Base-by-base conservation (phyloP, 2,113 vertebrate species). In the Neodontobutis hainanensis region DNA sequence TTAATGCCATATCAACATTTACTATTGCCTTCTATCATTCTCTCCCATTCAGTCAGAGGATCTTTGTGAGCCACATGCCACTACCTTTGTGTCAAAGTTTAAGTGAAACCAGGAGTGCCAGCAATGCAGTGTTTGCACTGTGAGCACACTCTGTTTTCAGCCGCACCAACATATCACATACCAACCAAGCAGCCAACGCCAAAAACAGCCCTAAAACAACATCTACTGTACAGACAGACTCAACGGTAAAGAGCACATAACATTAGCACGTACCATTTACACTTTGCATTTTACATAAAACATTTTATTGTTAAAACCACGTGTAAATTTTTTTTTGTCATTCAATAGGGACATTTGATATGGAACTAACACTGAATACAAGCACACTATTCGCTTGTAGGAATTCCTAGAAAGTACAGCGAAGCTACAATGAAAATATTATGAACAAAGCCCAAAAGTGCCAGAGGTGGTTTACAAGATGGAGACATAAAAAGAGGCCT, bases 31-130 rank as follows among this genome's bases (percentile, higher is more conserved):
- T 32, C 45, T 45, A 14, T 45, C 66, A 61, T 38, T 71, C 45
- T 50, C 46, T 53, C 51, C 50, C 64, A 58, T 38, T 72, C 49
- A 81, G 61, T 76, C 73, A 64, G 79, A 78, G 73, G 70, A 81
- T 75, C 68, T 85, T 67, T 79, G 70, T 70, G 82, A 83, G 85
- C 86, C 84, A 83, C 88, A 92, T 89, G 85, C 90, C 86, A 85
- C 61, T 85, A 87, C 86, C 77, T 91, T 90, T 89, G 89, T 92
- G 90, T 91, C 83, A 89, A 88, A 91, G 87, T 91, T 90, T 89
- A 91, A 87, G 80, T 89, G 85, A 87, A 88, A 91, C 81, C 88
- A 90, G 89, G 84, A 91, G 83, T 75, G 79, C 74, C 83, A 87
- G 85, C 84, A 79, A 59, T 71, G 82, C 80, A 72, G 77, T 89